These are phyloP conservation scores for Harmothoe impar DNA, from an alignment of 2,888 invertebrate species.

Conservation along the genomic window DNA sequence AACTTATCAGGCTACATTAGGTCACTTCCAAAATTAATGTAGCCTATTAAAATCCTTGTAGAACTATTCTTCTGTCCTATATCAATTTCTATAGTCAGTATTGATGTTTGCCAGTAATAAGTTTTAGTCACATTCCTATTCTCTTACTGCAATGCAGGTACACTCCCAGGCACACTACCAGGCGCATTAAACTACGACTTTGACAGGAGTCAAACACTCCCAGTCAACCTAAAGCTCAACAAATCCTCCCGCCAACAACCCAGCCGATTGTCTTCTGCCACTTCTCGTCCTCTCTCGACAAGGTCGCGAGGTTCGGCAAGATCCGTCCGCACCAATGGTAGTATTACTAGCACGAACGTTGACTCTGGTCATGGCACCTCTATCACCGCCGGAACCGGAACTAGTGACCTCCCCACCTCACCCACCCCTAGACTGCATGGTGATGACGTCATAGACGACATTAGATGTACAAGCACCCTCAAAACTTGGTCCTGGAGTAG, in stretches of 20 bases:
- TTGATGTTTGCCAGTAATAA: too few relatives aligned
- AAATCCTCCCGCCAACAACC: not conserved
- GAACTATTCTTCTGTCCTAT: too few relatives aligned
- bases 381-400: not conserved
- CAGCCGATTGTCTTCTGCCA: not conserved
- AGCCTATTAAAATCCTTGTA: too few relatives aligned
- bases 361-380: slow-evolving; percentile 36
- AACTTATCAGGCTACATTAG: too few relatives aligned
- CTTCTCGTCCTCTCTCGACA: not conserved
- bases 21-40: too few relatives aligned
- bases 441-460: slow-evolving; percentile 13
- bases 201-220: not conserved
- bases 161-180: too few relatives aligned
- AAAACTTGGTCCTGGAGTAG: slow-evolving; percentile 57
- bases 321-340: slow-evolving; percentile 33
- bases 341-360: not conserved
- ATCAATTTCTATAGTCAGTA: too few relatives aligned
- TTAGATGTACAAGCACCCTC: not conserved
- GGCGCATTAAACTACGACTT: not conserved
- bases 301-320: slow-evolving; percentile 42
- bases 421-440: slow-evolving; percentile 26
- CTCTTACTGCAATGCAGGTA: too few relatives aligned
- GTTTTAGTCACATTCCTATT: too few relatives aligned
- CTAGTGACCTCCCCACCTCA: slow-evolving; percentile 22
- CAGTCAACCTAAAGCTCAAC: slow-evolving; percentile 16